Evolutionary conservation across 2,113 vertebrate species (phyloP), one percentile per base, ranked within the genome.

Genomic region (Heterochromis multidens): DNA sequence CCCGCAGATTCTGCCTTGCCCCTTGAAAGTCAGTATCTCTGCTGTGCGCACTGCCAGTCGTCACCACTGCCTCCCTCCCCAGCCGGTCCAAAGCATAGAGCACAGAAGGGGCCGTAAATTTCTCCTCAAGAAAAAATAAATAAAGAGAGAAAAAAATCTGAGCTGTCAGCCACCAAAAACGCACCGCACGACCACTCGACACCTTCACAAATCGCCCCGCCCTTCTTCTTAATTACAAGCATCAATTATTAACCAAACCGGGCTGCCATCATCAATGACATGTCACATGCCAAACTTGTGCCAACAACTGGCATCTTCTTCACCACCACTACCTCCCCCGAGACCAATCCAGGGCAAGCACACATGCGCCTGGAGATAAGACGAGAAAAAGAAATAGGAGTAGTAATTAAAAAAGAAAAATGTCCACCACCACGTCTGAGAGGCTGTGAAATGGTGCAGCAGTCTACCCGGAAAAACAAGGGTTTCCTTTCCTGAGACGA

Each of bases 11-110:
- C 95, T 93, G 94, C 93, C 95, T 77, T 94, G 92, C 93, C 94
- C 93, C 92, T 90, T 92, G 65, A 92, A 93, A 94, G 89, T 91
- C 89, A 86, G 86, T 85, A 62, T 82, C 63, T 88, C 84, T 92
- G 84, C 89, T 88, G 77, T 91, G 88, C 92, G 89, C 93, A 82
- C 90, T 92, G 93, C 93, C 94, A 94, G 95, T 82, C 95, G 94
- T 94, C 91, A 93, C 90, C 93, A 81, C 83, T 58, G 88, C 88
- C 81, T 90, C 94, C 93, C 94, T 89, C 88, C 93, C 90, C 92
- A 82, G 81, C 89, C 91, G 84, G 76, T 91, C 89, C 83, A 81
- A 82, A 74, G 87, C 86, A n/a, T 85, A 81, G 81, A 87, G 76
- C 84, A 59, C 83, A 87, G 80, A 85, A 54, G 88, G 92, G 91